phyloP scores from a whole-genome alignment of 2,113 vertebrate species.

The Rafetus swinhoei region DNA sequence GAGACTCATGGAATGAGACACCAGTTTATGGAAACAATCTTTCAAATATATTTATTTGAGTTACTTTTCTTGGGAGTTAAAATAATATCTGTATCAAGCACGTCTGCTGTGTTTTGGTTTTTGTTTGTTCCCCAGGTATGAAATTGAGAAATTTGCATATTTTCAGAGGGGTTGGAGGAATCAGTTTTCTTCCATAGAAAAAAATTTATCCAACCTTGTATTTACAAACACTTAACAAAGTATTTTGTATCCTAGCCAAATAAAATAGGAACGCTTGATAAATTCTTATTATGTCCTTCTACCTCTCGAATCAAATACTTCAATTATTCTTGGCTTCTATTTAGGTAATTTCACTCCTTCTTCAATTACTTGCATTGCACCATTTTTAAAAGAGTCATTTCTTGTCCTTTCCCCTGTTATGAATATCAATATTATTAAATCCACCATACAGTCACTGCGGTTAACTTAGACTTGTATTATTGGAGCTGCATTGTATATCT shows the following conservation, averaged over 20 bases:
- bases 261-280: conserved; percentile 15
- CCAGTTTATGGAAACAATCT: neutral
- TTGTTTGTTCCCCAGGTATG: neutral
- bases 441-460: neutral
- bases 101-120: neutral
- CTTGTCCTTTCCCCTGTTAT: conserved; percentile 13
- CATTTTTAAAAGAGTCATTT: neutral
- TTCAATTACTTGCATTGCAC: conserved; percentile 25
- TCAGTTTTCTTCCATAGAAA: neutral
- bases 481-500: neutral
- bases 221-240: conserved; percentile 33
- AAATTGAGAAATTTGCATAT: neutral
- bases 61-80: neutral
- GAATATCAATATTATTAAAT: conserved; percentile 36
- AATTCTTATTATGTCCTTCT: conserved; percentile 22
- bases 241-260: conserved; percentile 39
- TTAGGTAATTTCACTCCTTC: conserved; percentile 25
- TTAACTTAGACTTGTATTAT: neutral
- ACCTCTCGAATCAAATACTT: conserved; percentile 34
- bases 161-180: neutral
- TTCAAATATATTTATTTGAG: neutral
- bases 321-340: conserved; percentile 11
- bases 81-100: neutral
- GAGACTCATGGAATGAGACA: neutral
- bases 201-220: neutral